Percentiles rank a stretch among this genome's conserved stretches.
Evolutionary conservation across 2,888 invertebrate genomes (phyloP).

Genomic region (Daptonema setosum): DNA sequence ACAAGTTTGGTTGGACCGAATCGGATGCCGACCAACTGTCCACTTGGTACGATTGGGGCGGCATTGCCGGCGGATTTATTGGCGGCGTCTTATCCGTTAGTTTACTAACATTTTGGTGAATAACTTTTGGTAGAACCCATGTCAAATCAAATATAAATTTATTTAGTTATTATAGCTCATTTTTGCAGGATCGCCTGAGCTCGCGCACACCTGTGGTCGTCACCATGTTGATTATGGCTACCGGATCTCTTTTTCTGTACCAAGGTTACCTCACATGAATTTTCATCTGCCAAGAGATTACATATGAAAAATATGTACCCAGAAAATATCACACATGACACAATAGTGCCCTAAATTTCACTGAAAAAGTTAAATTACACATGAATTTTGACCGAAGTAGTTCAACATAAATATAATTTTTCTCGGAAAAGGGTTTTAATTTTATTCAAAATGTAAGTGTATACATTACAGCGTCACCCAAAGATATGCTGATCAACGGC

Average conservation of each 20-base stretch:
- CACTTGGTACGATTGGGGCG: conserved; percentile 34
- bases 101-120: background rate
- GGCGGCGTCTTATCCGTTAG: conserved; percentile 15
- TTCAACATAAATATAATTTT: no score
- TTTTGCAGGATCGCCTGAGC: conserved; percentile 13
- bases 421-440: no score
- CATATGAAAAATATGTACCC: background rate
- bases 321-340: no score
- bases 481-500: conserved; percentile 25
- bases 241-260: conserved; percentile 11
- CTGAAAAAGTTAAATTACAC: no score
- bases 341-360: no score
- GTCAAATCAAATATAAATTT: no score
- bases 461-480: conserved; percentile 25
- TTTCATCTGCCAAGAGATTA: background rate
- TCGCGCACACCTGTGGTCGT: conserved; percentile 16
- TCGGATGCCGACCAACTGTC: conserved; percentile 27
- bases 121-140: no score
- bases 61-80: conserved; percentile 27
- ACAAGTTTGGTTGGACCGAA: conserved; percentile 6
- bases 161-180: no score
- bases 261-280: conserved; percentile 8
- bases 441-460: no score
- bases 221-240: conserved; percentile 13
- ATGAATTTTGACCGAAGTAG: no score